phyloP scores from a whole-genome alignment of 2,888 invertebrate species.

The Salticus scenicus region DNA sequence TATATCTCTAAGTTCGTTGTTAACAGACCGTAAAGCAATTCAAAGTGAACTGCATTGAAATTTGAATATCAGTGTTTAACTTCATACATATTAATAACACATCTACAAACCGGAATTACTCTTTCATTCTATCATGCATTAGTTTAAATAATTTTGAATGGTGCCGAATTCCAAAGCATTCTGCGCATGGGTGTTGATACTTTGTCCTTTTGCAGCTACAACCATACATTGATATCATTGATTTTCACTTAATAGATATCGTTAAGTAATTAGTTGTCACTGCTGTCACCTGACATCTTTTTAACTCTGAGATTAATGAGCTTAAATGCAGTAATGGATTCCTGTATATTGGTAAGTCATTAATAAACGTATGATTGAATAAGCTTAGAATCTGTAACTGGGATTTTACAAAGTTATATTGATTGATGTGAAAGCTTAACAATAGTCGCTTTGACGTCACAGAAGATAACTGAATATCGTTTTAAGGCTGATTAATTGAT shows the following conservation, averaged over 20 bases:
- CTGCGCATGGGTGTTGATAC: constrained; percentile 1
- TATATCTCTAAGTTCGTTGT: too few relatives aligned
- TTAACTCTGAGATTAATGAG: constrained; percentile 29
- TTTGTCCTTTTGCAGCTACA: neutral
- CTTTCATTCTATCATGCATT: too few relatives aligned
- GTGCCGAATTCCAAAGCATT: constrained; percentile 25
- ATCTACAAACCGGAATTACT: too few relatives aligned
- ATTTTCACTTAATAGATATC: constrained; percentile 61
- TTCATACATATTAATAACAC: too few relatives aligned
- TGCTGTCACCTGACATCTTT: constrained; percentile 32
- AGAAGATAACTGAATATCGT: constrained; percentile 3
- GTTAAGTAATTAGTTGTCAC: constrained; percentile 57
- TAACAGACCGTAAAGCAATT: too few relatives aligned
- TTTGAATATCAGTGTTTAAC: too few relatives aligned
- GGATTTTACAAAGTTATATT: neutral
- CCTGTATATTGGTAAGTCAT: constrained; percentile 40
- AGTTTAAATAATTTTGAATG: neutral
- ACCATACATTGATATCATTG: constrained; percentile 44
- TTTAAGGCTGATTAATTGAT: neutral
- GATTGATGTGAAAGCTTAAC: neutral
- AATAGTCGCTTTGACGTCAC: constrained; percentile 5
- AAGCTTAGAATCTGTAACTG: neutral
- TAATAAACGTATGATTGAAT: constrained; percentile 36
- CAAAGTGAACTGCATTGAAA: too few relatives aligned
- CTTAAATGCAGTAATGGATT: constrained; percentile 45